Evolutionary conservation across 2,888 invertebrate species (phyloP).

Genomic region (Salticus scenicus): DNA sequence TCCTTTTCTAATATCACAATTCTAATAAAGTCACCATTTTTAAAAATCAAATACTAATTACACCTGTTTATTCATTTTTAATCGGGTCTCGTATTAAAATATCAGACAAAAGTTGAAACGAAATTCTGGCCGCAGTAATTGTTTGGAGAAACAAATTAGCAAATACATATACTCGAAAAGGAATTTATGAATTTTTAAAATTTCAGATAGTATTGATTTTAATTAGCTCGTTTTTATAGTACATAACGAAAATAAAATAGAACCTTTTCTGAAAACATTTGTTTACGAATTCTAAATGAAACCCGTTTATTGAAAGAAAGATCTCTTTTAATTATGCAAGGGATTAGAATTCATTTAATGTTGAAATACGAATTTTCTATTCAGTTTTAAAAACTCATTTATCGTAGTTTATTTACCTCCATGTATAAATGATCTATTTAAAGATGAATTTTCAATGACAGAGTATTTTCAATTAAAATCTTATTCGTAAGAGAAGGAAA

Average conservation of each 20-base stretch:
- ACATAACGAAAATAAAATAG: neutral
- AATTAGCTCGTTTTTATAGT: neutral
- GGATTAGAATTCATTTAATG: conserved; percentile 6
- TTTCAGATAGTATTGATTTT: neutral
- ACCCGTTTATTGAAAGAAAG: neutral
- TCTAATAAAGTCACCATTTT: too few species aligned
- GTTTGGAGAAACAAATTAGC: neutral
- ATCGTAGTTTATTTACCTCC: neutral
- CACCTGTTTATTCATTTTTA: too few species aligned
- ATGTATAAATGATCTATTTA: neutral
- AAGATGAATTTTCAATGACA: neutral
- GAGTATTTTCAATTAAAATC: neutral
- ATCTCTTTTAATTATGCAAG: neutral
- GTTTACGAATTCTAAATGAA: neutral
- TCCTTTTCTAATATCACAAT: too few species aligned
- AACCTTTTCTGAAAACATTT: neutral
- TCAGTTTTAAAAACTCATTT: conserved; percentile 2
- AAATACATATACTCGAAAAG: neutral
- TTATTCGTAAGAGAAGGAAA: neutral
- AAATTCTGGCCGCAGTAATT: neutral
- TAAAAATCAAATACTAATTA: too few species aligned
- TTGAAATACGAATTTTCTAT: neutral
- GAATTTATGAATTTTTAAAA: neutral
- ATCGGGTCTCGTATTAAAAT: neutral
- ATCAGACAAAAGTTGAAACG: neutral